These are phyloP conservation scores for Atherinosoma microstoma DNA, from an alignment of 2,797 vertebrate species.

Conservation along the genomic window DNA sequence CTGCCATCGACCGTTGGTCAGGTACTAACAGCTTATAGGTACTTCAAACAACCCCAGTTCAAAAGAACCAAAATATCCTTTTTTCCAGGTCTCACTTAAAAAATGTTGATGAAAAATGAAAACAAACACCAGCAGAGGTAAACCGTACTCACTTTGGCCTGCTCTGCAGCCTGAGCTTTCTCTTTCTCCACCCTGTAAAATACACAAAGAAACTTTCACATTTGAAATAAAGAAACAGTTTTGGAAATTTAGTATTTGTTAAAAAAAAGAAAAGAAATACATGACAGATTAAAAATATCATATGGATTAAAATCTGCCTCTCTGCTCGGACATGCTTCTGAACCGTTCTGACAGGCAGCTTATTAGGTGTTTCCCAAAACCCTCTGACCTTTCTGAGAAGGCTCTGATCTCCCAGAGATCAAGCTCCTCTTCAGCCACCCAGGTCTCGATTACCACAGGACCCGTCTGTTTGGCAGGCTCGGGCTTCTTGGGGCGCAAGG, in stretches of 20 bases:
- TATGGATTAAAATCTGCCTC: background rate
- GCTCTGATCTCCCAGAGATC: constrained; percentile 98
- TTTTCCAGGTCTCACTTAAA: background rate
- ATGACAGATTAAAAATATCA: background rate
- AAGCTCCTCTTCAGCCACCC: constrained; percentile 97
- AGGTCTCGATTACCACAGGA: constrained; percentile 95
- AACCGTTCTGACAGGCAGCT: background rate
- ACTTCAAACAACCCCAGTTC: too few species aligned
- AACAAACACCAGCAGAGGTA: background rate
- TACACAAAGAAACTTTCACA: background rate
- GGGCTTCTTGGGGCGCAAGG: constrained; percentile 95
- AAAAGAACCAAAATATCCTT: too few species aligned
- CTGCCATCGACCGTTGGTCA: background rate
- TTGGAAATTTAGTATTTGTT: background rate
- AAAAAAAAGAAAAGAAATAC: background rate
- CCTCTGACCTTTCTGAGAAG: constrained; percentile 94
- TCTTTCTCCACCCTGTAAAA: constrained; percentile 94
- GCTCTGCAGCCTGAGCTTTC: constrained; percentile 95
- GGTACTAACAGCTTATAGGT: background rate
- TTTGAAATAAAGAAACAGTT: background rate
- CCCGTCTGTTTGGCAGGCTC: constrained; percentile 97
- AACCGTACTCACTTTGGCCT: constrained; percentile 89
- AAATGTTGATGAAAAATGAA: background rate
- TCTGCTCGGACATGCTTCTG: background rate
- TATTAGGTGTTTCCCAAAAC: background rate